Evolutionary conservation across 2,888 invertebrate species (phyloP), one percentile per base, ranked within the genome.

Genomic region (Eupelmus urozonus): DNA sequence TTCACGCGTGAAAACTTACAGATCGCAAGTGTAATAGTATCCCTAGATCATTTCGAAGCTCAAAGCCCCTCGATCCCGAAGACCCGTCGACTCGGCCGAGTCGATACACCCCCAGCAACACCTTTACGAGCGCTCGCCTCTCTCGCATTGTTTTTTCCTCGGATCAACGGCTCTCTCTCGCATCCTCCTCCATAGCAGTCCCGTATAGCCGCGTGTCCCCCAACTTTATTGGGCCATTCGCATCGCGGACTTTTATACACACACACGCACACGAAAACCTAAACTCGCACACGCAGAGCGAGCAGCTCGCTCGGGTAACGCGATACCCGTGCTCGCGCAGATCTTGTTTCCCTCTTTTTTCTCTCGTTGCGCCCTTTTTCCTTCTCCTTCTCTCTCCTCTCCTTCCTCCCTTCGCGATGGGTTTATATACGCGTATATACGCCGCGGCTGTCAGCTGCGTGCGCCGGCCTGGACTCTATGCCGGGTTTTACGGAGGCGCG

Each of bases 161-260:
- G n/a, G n/a, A n/a, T n/a, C n/a, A n/a, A n/a, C n/a, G n/a, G n/a
- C n/a, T n/a, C n/a, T n/a, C n/a, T n/a, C n/a, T n/a, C n/a, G n/a
- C n/a, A n/a, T n/a, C n/a, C n/a, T n/a, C n/a, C n/a, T n/a, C n/a
- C n/a, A n/a, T n/a, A n/a, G n/a, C n/a, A n/a, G n/a, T n/a, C n/a
- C 9, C 9, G 34, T 34, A 34, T 18, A 9, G 20, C 57, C 75
- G 78, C 79, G 76, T 81, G 81, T 83, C 83, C 83, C 78, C 80
- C 63, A 82, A 84, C 83, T 85, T 85, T 84, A 84, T 85, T 82
- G 82, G 63, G 73, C 76, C 82, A 70, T 80, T 73, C 76, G 63
- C 23, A 45, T 55, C 45, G 13, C 16, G 45, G 45, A 45, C 34
- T 34, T 0, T 49, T 27, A 65, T 55, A 51, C 34, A 13, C 29